Conservation (phyloP, 1,140 invertebrate species). For the Solen grandis region DNA sequence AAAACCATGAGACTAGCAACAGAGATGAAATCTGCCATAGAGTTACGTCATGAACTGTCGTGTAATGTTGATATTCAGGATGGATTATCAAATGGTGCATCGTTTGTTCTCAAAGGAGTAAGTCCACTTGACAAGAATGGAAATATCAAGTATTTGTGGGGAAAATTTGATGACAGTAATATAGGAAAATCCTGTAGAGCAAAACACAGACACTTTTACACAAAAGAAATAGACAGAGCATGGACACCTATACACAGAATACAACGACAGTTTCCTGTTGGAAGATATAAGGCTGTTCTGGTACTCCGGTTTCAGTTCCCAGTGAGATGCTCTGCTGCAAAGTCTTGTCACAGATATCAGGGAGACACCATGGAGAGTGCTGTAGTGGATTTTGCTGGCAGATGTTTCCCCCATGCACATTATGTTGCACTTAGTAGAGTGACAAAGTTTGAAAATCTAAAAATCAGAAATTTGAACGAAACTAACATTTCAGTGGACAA, state of each 20-base stretch:
- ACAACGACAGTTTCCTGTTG: conserved; percentile 25
- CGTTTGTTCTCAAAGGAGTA: background rate
- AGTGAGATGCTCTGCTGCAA: no score
- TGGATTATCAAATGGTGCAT: background rate
- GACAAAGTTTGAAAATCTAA: no score
- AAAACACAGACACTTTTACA: background rate
- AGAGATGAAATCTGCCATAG: background rate
- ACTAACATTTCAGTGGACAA: background rate
- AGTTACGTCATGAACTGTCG: background rate
- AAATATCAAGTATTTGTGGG: background rate
- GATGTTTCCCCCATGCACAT: background rate
- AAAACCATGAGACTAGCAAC: background rate
- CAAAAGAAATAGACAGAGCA: background rate
- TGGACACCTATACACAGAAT: conserved; percentile 25
- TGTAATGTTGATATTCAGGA: background rate
- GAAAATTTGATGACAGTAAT: background rate
- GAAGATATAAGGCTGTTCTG: conserved; percentile 18
- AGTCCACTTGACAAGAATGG: background rate
- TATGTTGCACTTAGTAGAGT: conserved; percentile 25
- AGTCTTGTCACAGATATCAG: conserved; percentile 48
- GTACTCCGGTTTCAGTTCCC: conserved; percentile 36
- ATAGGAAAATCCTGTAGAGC: background rate
- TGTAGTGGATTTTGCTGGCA: conserved; percentile 38
- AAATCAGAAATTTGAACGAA: conserved; percentile 6
- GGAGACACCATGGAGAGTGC: conserved; percentile 45